Evolutionary conservation across 2,797 vertebrate genomes (phyloP), one percentile per base, ranked within the genome.

Genomic region (Sebastes nivosus): DNA sequence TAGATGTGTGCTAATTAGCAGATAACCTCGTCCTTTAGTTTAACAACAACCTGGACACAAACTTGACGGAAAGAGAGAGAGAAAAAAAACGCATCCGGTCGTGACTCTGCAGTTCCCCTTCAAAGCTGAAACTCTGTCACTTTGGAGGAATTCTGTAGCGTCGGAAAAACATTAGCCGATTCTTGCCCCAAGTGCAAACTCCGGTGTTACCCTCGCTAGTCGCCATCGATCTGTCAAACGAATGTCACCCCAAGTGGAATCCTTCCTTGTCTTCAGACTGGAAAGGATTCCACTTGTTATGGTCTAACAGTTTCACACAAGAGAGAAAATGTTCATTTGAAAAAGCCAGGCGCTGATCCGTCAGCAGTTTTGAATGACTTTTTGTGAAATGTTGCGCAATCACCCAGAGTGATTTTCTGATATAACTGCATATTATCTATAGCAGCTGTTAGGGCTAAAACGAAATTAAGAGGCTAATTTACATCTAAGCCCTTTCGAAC

Each of bases 1-100:
- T 66, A 94, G 86, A 95, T 94, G 65, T 90, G 89, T 92, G 90
- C 89, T 95, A 94, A 94, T 94, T 84, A 92, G 89, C 78, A 50
- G 16, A 84, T 83, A 80, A 83, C 86, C 79, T 90, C 73, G 77
- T 88, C 88, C 87, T 90, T 90, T 87, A 81, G 34, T 79, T 82
- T 69, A 85, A 86, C 84, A 83, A 75, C 74, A 88, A 80, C 83
- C 50, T 66, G 79, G 69, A 77, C 42, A n/a, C 61, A 88, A 90
- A 86, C 75, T 90, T 90, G 78, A 86, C 12, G 30, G 82, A 84
- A 85, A 79, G 60, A 68, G 42, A 80, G n/a, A 8, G 4, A 11
- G 3, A 30, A 18, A 22, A 77, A 64, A 57, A 38, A 9, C 8
- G 59, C 13, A 72, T 68, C n/a, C 1, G 12, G 11, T 42, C 29